Base-by-base conservation (phyloP, 2,888 invertebrate genomes). In the Cylindroiulus punctatus region DNA sequence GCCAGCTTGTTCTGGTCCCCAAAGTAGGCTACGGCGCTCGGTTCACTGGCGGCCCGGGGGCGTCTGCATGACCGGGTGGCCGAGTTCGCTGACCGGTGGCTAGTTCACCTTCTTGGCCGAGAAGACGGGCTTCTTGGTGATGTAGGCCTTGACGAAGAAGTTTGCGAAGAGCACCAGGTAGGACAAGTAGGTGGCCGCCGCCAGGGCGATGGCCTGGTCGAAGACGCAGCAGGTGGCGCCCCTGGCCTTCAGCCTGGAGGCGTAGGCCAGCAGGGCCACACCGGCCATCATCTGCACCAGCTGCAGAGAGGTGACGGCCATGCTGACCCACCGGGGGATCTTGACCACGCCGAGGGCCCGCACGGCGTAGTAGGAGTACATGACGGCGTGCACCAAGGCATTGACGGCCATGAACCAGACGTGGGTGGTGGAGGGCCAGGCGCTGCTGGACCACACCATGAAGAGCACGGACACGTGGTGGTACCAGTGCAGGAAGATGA, bases 221-320 rank as follows among this genome's bases (percentile, higher is more conserved):
- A 88, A 87, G 30, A 89, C 86, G 22, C 87, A 84, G 85, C 89
- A 89, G 44, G 87, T 84, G 57, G 87, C 85, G 22, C 88, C 88
- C 8, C 87, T 85, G 22, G 85, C 86, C n/a, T 88, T 87, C 7
- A 85, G 84, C n/a, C 87, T 86, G 84, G 89, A 89, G 12, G 90
- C 90, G 87, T 89, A 90, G 36, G 90, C 88, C 87, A 91, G 91
- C 84, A 92, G 90, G 52, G 89, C 87, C 83, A 90, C 89, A 0
- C 92, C 92, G 26, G 91, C 89, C 3, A 91, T 89, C 91, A 92
- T 92, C 89, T 92, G 92, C 5, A 89, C 81, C 32, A 92, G 89
- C 88, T 92, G 92, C 30, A 91, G 88, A 10, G 89, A 88, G 19
- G 92, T 92, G 86, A 92, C 91, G 81, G 90, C 76, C 87, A 91